Evolutionary conservation across 2,888 invertebrate species (phyloP).

Genomic region (Drosophila sordidula): DNA sequence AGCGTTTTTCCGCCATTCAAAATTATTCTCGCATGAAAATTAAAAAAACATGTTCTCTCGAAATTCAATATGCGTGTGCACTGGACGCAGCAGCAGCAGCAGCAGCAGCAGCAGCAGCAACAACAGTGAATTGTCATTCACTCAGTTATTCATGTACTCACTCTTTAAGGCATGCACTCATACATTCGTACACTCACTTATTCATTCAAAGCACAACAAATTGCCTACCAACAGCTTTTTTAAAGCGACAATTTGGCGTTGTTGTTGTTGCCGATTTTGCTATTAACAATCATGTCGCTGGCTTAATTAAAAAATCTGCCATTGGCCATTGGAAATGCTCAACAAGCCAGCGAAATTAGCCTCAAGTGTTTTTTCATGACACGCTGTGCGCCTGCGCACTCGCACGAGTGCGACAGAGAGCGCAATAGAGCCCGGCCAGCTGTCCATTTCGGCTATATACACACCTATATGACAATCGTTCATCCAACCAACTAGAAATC

Average conservation of each 20-base stretch:
- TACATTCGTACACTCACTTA: conserved; percentile 37
- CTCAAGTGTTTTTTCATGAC: conserved; percentile 66
- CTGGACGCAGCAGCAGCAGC: conserved; percentile 28
- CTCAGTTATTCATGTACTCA: conserved; percentile 47
- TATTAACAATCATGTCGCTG: conserved; percentile 53
- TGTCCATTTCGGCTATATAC: conserved; percentile 41
- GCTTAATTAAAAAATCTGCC: conserved; percentile 67
- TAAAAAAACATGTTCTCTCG: conserved; percentile 73
- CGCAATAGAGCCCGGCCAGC: conserved; percentile 48
- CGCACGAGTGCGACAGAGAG: conserved; percentile 11
- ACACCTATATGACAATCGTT: conserved; percentile 42
- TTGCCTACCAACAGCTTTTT: conserved; percentile 55
- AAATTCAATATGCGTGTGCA: conserved; percentile 75
- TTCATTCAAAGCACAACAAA: conserved; percentile 62
- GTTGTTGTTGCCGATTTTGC: conserved; percentile 24
- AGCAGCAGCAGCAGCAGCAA: conserved; percentile 5
- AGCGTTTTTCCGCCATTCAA: conserved; percentile 67
- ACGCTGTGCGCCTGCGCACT: conserved; percentile 73
- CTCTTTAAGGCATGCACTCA: conserved; percentile 24
- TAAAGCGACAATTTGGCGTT: conserved; percentile 43
- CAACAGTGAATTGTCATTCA: conserved; percentile 39
- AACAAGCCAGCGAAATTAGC: conserved; percentile 70
- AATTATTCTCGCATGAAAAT: conserved; percentile 79
- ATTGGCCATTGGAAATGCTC: conserved; percentile 40
- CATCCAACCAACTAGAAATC: conserved; percentile 41